Evolutionary conservation across 1,140 invertebrate genomes (phyloP).

Genomic region (Elymnias hypermnestra): DNA sequence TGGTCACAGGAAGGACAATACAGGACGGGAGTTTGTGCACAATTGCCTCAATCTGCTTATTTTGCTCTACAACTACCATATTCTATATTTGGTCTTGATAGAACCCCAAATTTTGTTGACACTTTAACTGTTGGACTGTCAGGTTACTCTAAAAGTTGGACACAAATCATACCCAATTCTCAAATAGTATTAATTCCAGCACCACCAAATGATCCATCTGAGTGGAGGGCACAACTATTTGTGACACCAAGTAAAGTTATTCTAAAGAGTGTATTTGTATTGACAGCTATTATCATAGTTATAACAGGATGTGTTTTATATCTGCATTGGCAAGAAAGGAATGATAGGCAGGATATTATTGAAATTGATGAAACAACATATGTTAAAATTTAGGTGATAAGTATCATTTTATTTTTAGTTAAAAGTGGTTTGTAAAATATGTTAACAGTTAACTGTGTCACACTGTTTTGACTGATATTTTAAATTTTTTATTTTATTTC

Average conservation of each 20-base stretch:
- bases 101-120: constrained; percentile 98
- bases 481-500: too few species aligned
- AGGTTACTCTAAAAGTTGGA: constrained; percentile 84
- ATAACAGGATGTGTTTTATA: constrained; percentile 90
- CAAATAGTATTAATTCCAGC: constrained; percentile 97
- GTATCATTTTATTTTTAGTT: too few species aligned
- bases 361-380: constrained; percentile 67
- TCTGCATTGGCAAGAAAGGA: constrained; percentile 96
- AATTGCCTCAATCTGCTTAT: constrained; percentile 94
- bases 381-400: constrained; percentile 61
- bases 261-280: constrained; percentile 91
- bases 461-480: too few species aligned
- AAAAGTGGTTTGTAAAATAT: too few species aligned
- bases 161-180: constrained; percentile 97
- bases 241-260: constrained; percentile 97
- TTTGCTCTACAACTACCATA: constrained; percentile 95
- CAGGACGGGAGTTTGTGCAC: constrained; percentile 86
- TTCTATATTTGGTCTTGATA: constrained; percentile 95
- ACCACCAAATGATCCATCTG: constrained; percentile 84
- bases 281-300: constrained; percentile 91
- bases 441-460: too few species aligned
- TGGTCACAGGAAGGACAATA: constrained; percentile 88
- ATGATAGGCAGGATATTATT: constrained; percentile 93
- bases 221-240: constrained; percentile 96
- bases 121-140: constrained; percentile 89